These are phyloP conservation scores for Orius insidiosus DNA, from an alignment of 1,140 invertebrate species.

Conservation along the genomic window DNA sequence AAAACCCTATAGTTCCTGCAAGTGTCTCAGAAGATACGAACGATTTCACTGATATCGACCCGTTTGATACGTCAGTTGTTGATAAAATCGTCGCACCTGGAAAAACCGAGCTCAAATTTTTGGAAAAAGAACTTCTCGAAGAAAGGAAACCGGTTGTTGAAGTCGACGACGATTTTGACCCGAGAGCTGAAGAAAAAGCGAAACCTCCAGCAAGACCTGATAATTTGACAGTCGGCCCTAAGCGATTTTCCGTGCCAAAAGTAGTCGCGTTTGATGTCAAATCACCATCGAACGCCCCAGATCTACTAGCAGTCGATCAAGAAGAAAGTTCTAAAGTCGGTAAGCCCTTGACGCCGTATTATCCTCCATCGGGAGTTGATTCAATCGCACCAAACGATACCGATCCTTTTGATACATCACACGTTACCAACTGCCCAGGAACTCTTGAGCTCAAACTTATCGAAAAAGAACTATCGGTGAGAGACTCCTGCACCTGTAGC, in stretches of 20 bases:
- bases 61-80: constrained; percentile 66
- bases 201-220: constrained; percentile 17
- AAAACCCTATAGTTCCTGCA: constrained; percentile 45
- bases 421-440: constrained; percentile 48
- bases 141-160: constrained; percentile 10
- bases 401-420: constrained; percentile 73
- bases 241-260: constrained; percentile 27
- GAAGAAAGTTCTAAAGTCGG: constrained; percentile 35
- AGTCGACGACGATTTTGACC: constrained; percentile 51
- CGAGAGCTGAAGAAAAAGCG: constrained; percentile 31
- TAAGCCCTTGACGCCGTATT: constrained; percentile 61
- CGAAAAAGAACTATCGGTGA: constrained; percentile 41
- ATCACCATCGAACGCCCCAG: constrained; percentile 29
- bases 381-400: constrained; percentile 11
- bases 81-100: constrained; percentile 49
- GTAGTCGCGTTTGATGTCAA: constrained; percentile 52
- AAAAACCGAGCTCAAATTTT: constrained; percentile 54
- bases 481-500: neutral
- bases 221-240: constrained; percentile 16
- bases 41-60: constrained; percentile 46
- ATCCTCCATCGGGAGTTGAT: constrained; percentile 14
- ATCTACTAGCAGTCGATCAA: constrained; percentile 39
- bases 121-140: constrained; percentile 53
- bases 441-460: constrained; percentile 56
- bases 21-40: constrained; percentile 30